phyloP scores from a whole-genome alignment of 2,888 invertebrate species.

The Lacanobia oleracea region DNA sequence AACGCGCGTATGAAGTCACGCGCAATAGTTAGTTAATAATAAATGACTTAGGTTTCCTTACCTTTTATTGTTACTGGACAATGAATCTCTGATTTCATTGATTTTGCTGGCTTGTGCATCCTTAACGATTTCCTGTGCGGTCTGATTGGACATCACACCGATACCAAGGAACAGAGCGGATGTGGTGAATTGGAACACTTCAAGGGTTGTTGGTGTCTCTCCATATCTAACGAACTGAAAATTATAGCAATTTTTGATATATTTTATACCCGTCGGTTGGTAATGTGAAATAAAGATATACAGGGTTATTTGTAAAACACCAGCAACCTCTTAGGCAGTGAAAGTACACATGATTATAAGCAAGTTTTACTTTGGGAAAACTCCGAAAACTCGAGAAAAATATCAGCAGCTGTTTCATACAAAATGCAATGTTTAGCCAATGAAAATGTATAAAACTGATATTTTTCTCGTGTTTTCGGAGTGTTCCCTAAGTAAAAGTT shows the following conservation, averaged over 20 bases:
- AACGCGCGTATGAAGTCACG: too few relatives aligned
- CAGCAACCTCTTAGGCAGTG: too few relatives aligned
- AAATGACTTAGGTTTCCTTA: slow-evolving; percentile 21
- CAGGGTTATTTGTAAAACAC: too few relatives aligned
- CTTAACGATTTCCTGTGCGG: slow-evolving; percentile 69
- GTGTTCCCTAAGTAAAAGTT: too few relatives aligned
- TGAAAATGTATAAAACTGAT: too few relatives aligned
- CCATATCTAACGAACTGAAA: slow-evolving; percentile 51
- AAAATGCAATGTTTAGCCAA: too few relatives aligned
- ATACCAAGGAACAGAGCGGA: slow-evolving; percentile 69
- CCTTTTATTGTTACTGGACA: slow-evolving; percentile 69
- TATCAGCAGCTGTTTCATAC: too few relatives aligned
- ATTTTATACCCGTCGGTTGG: not conserved
- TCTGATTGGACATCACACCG: slow-evolving; percentile 73
- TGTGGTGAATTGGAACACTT: slow-evolving; percentile 70
- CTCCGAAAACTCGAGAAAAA: too few relatives aligned
- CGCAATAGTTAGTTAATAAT: too few relatives aligned
- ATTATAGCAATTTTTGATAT: not conserved
- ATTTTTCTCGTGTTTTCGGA: too few relatives aligned
- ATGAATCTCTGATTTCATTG: slow-evolving; percentile 67
- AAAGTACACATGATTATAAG: too few relatives aligned
- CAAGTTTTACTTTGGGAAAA: too few relatives aligned
- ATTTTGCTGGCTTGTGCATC: slow-evolving; percentile 70
- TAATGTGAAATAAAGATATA: not conserved
- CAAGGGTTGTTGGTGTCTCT: slow-evolving; percentile 48